Evolutionary conservation across 2,888 invertebrate genomes (phyloP), one percentile per base, ranked within the genome.

Genomic region (Athalia cordata): DNA sequence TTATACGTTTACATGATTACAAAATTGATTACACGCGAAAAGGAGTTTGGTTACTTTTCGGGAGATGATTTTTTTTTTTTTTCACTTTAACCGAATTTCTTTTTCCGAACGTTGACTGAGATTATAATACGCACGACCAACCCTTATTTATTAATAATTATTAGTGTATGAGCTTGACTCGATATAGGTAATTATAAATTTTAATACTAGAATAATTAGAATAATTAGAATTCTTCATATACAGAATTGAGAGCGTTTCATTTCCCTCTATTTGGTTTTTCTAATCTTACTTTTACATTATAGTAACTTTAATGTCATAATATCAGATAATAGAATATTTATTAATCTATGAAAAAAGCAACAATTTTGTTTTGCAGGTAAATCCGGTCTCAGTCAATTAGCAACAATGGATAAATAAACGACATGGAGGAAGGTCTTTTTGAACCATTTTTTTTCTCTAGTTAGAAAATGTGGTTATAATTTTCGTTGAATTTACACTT

Each of bases 181-280:
- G 65, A 76, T 55, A 55, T 43, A n/a, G n/a, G n/a, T n/a, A 66
- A 67, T 55, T 55, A 55, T 55, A 66, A 59, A 82, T 81, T 82
- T 79, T 79, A 80, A 84, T 84, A 84, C 84, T 86, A 85, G 83
- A 85, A 81, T 83, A 81, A 66, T 77, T 74, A 29, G 29, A 29
- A 29, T 29, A 29, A 62, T 62, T 75, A 77, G 79, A 79, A 75
- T 82, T 82, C 83, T 76, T 57, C 29, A 83, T 79, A 74, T 82
- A 84, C 81, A 85, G 65, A 81, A 84, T 84, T 78, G 82, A 85
- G 84, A 87, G 87, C 86, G 86, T 85, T 85, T 86, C 81, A 81
- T 85, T 87, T 87, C 84, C 86, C 86, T 83, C 83, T 82, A n/a
- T 65, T 55, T 47, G 47, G 8, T 13, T 59, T 77, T 13, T 79